Evolutionary conservation across 2,888 invertebrate genomes (phyloP), one percentile per base, ranked within the genome.

Genomic region (Lochmaea capreae): DNA sequence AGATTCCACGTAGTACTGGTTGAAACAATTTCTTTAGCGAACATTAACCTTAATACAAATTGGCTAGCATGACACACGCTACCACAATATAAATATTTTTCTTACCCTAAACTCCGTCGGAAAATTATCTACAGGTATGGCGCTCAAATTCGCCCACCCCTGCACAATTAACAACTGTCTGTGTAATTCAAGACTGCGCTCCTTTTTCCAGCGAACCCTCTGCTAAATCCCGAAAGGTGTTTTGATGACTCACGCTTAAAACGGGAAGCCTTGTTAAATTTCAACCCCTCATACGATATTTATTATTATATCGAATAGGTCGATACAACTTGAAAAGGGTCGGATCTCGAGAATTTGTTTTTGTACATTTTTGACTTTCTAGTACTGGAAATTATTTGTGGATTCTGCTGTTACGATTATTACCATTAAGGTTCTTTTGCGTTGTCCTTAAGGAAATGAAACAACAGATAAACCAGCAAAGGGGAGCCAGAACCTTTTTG

Each of bases 191-290:
- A 67, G 67, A 67, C 57, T 58, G 58, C 58, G 43, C 58, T 67
- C 43, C 58, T 58, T 63, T 63, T 63, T 43, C 62, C 12, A 42
- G 16, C 18, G 5, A 11, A 16, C 33, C 67, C 57, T 43, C 58
- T 22, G 16, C 22, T 16, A 39, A 39, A 33, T 42, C 57, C 67
- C 18, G 43, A 67, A 67, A 67, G 67, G 67, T 67, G 67, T 67
- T 43, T 12, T 43, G 67, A 67, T 67, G 67, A 67, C 42, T 67
- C 67, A 67, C 57, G 42, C 10, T 43, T 58, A 67, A 65, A 67
- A 67, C 43, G 57, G 42, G 67, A 67, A 67, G 43, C 67, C 67
- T 58, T 67, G 67, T 67, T 67, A 57, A 67, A 58, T 67, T 57
- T 63, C 43, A 63, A 18, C 39, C 67, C 42, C 67, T 67, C 57